Evolutionary conservation across 1,140 invertebrate species (phyloP), one percentile per base, ranked within the genome.

Genomic region (Chrysomallon squamiferum): DNA sequence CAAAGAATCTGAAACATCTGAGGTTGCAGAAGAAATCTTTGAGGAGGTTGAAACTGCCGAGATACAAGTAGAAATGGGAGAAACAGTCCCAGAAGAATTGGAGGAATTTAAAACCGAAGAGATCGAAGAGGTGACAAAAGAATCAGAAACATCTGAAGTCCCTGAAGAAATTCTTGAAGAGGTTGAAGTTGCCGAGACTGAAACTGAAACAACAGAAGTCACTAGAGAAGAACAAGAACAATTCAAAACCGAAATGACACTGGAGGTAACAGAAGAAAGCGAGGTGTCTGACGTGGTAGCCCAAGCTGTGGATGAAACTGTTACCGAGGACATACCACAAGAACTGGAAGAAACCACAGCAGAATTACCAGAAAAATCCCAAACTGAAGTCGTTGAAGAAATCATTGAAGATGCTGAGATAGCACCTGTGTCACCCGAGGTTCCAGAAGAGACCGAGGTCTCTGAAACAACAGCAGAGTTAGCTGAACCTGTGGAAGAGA

Each of bases 151-250:
- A 22, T 70, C 69, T 41, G 59, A 61, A 11, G 33, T 64, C 18
- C 68, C 68, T 45, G 61, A 73, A 62, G 68, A 65, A 45, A 41
- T 66, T 6, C 43, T 32, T n/a, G 62, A 65, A 18, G 49, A 62
- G 52, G 73, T 75, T 54, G 38, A 73, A 20, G 72, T 71, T 27
- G 66, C 74, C 27, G 65, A 63, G 33, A 52, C 66, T 35, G 75
- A 78, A 25, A 73, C 63, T 11, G 69, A 73, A 35, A 81, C 68
- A 43, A 76, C 79, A 47, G 76, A 81, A 62, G 63, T 78, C 59
- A 15, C 15, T 5, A 15, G 6, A 7, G 35, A 38, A 38, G 6
- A 38, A 38, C 71, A 70, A 32, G 38, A 78, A 41, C 54, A 74
- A 25, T 71, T 78, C 56, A 56, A 66, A 61, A 69, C 68, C 18